A percentile compares a stretch with the other conserved stretches of the same genome.
These are phyloP conservation scores for Apteryx mantelli DNA, from an alignment of 2,113 vertebrate genomes.

Conservation along the genomic window DNA sequence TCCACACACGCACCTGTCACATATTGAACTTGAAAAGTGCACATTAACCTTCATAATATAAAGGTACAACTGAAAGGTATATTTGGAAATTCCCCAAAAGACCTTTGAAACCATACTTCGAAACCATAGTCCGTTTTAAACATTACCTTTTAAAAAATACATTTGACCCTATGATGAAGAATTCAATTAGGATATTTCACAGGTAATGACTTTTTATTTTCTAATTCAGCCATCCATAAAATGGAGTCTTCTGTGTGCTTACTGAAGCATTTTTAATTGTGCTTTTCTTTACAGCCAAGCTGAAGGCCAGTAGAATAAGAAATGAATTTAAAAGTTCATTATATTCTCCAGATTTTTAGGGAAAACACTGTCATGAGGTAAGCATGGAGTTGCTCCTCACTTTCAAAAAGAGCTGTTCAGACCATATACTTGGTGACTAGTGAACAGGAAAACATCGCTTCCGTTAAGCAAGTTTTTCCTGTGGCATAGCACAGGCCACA, in stretches of 20 bases:
- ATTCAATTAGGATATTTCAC: conserved; percentile 64
- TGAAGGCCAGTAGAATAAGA: background rate
- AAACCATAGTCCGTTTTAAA: background rate
- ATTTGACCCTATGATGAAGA: background rate
- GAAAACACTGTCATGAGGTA: background rate
- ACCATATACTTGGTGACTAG: background rate
- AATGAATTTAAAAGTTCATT: background rate
- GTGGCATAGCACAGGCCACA: background rate
- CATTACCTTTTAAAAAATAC: conserved; percentile 9
- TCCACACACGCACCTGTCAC: too few species aligned
- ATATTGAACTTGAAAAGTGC: background rate
- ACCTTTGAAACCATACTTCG: background rate
- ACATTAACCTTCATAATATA: background rate
- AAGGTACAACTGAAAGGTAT: background rate
- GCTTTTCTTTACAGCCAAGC: conserved; percentile 28
- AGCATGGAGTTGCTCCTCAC: background rate
- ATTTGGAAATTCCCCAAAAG: background rate
- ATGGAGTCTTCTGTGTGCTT: conserved; percentile 27
- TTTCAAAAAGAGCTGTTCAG: background rate
- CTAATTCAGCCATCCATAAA: conserved; percentile 51
- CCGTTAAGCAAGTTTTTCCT: background rate
- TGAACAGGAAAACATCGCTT: background rate
- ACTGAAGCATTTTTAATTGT: conserved; percentile 55
- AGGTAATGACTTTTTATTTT: conserved; percentile 61
- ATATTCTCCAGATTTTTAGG: background rate